Conservation (phyloP, 2,888 invertebrate genomes). For the Caenorhabditis afra region DNA sequence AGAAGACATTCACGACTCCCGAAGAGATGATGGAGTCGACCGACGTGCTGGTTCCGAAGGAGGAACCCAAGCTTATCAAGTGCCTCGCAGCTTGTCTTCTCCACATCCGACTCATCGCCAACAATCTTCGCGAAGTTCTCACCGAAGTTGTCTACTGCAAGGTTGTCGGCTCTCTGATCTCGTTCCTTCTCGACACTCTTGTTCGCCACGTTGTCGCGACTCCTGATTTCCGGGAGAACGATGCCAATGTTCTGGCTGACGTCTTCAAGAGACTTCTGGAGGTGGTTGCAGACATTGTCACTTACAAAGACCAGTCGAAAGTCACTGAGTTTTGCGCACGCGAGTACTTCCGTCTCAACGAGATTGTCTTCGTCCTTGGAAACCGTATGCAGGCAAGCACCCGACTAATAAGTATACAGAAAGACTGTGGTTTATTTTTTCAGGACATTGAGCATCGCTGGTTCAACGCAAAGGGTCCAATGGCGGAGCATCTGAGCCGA, state of each 20-base stretch:
- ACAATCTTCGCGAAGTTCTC: constrained; percentile 72
- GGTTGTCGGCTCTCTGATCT: constrained; percentile 71
- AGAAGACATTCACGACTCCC: constrained; percentile 27
- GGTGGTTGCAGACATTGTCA: constrained; percentile 58
- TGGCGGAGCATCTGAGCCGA: constrained; percentile 73
- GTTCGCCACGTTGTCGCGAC: constrained; percentile 49
- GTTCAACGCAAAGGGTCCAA: constrained; percentile 78
- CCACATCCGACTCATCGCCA: constrained; percentile 68
- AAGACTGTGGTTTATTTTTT: constrained; percentile 18
- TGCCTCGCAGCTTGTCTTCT: constrained; percentile 61
- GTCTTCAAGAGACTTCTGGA: constrained; percentile 63
- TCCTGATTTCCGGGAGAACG: constrained; percentile 61
- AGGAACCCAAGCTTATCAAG: constrained; percentile 53
- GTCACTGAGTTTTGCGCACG: constrained; percentile 73
- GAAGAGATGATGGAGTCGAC: constrained; percentile 26
- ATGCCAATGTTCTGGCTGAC: constrained; percentile 60
- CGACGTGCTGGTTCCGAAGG: constrained; percentile 44
- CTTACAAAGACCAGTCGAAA: constrained; percentile 36
- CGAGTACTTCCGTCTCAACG: constrained; percentile 74
- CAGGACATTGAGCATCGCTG: constrained; percentile 77
- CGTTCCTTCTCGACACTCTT: constrained; percentile 71
- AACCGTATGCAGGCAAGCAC: constrained; percentile 68
- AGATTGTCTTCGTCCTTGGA: constrained; percentile 75
- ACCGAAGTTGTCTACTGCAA: constrained; percentile 74
- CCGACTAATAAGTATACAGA: neutral